Percentiles rank a stretch among this genome's conserved stretches.
These are phyloP conservation scores for Epinephelus cyanopodus DNA, from an alignment of 2,113 vertebrate species.

Conservation along the genomic window DNA sequence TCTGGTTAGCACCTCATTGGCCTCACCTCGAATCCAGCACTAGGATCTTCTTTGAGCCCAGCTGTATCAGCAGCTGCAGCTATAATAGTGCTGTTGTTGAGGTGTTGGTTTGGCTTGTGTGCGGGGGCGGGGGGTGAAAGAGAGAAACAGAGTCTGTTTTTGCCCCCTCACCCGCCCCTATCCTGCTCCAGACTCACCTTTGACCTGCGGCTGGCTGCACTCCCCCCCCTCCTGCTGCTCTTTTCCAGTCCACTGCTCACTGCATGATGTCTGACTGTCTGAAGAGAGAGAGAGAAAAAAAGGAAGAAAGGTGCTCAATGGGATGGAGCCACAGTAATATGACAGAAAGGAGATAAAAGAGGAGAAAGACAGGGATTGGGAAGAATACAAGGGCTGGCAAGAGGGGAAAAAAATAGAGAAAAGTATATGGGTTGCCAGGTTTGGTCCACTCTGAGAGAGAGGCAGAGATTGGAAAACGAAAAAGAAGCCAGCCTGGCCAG, in stretches of 20 bases:
- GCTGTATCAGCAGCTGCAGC: conserved; percentile 66
- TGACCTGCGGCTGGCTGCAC: conserved; percentile 65
- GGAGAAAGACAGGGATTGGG: conserved; percentile 21
- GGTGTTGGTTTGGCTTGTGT: conserved; percentile 50
- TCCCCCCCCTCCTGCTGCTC: conserved; percentile 51
- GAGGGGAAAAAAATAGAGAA: conserved; percentile 17
- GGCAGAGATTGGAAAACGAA: conserved; percentile 48
- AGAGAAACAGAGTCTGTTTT: conserved; percentile 37
- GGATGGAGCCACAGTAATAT: conserved; percentile 53
- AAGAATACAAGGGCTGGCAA: conserved; percentile 22
- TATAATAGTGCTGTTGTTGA: conserved; percentile 69
- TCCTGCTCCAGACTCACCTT: conserved; percentile 74
- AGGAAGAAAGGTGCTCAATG: conserved; percentile 27
- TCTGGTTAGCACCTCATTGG: conserved; percentile 50
- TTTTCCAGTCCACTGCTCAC: conserved; percentile 72
- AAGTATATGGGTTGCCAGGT: conserved; percentile 61
- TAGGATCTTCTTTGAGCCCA: conserved; percentile 45
- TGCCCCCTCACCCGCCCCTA: conserved; percentile 47
- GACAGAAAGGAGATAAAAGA: conserved; percentile 48
- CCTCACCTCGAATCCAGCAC: conserved; percentile 26
- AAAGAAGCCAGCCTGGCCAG: conserved; percentile 50
- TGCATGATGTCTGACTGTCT: conserved; percentile 49
- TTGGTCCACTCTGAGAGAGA: conserved; percentile 47
- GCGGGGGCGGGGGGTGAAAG: neutral
- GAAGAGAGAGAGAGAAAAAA: conserved; percentile 20